Percentiles rank a stretch among this genome's conserved stretches.
phyloP scores from a whole-genome alignment of 2,797 vertebrate genomes.

The Schizothorax lantsangensis region DNA sequence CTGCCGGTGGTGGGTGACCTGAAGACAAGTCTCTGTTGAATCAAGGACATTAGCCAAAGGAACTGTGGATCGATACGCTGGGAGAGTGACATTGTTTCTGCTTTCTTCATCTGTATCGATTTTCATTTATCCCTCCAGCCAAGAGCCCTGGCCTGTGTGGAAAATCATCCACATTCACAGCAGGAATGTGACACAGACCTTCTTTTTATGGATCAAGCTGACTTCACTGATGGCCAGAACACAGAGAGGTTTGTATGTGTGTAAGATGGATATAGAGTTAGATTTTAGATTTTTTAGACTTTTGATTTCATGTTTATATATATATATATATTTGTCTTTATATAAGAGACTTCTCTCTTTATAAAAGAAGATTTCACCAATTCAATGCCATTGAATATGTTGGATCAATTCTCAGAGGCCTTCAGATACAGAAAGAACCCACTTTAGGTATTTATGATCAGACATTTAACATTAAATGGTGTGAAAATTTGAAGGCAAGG shows the following conservation, averaged over 20 bases:
- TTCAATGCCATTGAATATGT: not conserved
- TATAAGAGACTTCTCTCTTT: no score
- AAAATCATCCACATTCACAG: slow-evolving; percentile 46
- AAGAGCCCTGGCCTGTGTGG: slow-evolving; percentile 12
- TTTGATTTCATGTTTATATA: not conserved
- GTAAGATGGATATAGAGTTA: not conserved
- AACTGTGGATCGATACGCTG: not conserved
- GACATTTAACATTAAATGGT: not conserved
- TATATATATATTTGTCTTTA: no score
- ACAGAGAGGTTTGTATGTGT: not conserved
- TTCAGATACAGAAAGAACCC: not conserved
- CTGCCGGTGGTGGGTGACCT: slow-evolving; percentile 5
- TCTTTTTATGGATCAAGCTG: slow-evolving; percentile 8
- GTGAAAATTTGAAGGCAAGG: not conserved
- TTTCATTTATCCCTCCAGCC: slow-evolving; percentile 47
- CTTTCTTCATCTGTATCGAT: slow-evolving; percentile 47
- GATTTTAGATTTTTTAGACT: no score
- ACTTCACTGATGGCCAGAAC: not conserved
- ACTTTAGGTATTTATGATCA: not conserved
- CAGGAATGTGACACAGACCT: slow-evolving; percentile 5
- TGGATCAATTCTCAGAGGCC: not conserved
- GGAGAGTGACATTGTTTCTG: slow-evolving; percentile 45
- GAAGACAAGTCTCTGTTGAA: slow-evolving; percentile 25
- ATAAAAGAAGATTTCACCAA: not conserved
- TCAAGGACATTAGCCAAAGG: slow-evolving; percentile 22